Base-by-base conservation (phyloP, 2,888 invertebrate genomes). In the Synanthedon tipuliformis region DNA sequence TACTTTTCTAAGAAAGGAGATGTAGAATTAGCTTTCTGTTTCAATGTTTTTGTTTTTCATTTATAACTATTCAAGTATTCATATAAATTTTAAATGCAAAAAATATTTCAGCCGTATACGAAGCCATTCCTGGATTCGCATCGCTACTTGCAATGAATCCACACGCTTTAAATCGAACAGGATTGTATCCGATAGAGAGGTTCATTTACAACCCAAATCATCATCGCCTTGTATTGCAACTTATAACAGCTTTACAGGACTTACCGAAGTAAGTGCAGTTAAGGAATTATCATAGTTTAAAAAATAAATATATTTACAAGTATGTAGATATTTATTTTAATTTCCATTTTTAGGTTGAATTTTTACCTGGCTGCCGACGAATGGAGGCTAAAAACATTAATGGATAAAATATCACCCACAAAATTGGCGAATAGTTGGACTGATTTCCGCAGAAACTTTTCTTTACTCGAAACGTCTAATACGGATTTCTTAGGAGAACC, bases 281-380 rank as follows among this genome's bases (percentile, higher is more conserved):
- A 50, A 27, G 12, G 40, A 3, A 12, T 34, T 18, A 12, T 49
- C 4, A 18, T 11, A 16, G 11, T 18, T 23, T 34, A 8, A 34
- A 34, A 10, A 34, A 34, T 34, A 2, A 34, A 8, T 34, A 2
- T 10, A 34, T 34, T 34, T 34, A 34, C 34, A 34, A 34, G 10
- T 45, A 45, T n/a, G 15, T 45, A n/a, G n/a, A n/a, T n/a, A 34
- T 34, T 34, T 34, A 34, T 8, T 10, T 34, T 18, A 49, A 41
- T 54, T 4, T 51, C 49, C 57, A 4, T 51, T 76, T 77, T 53
- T 66, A 89, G 89, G 62, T 71, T 90, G 51, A 87, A 89, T 56
- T 90, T 86, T 67, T 89, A 89, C 64, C 69, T 89, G 59, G 81
- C 88, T 40, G 89, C 83, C 11, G 90, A 90, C 56, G 83, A 84